Evolutionary conservation across 1,140 invertebrate genomes (phyloP).

Genomic region (Penaeus japonicus): DNA sequence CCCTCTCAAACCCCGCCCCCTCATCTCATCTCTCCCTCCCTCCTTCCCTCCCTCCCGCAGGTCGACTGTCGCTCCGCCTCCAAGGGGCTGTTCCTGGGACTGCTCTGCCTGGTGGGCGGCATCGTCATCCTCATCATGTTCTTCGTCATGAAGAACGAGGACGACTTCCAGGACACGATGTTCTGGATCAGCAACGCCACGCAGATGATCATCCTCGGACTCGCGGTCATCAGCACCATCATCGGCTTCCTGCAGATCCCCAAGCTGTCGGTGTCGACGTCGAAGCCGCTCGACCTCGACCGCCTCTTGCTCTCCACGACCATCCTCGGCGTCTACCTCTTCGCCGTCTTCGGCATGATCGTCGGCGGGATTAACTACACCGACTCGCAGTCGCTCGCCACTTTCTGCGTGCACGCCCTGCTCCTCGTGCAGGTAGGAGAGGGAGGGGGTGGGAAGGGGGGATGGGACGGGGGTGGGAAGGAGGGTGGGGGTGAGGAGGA

Average conservation of each 20-base stretch:
- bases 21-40: not conserved
- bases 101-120: slow-evolving; percentile 71
- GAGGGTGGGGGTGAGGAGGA: too few species aligned
- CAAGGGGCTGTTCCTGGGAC: slow-evolving; percentile 72
- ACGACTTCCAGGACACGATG: slow-evolving; percentile 67
- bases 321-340: slow-evolving; percentile 70
- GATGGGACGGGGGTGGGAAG: too few species aligned
- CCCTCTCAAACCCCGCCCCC: too few species aligned
- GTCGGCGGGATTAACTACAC: slow-evolving; percentile 62
- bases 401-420: slow-evolving; percentile 66
- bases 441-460: slow-evolving; percentile 52
- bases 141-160: slow-evolving; percentile 71
- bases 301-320: slow-evolving; percentile 67
- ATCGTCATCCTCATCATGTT: slow-evolving; percentile 74
- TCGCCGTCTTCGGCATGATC: slow-evolving; percentile 70
- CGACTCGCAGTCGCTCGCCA: slow-evolving; percentile 64
- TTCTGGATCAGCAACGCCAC: slow-evolving; percentile 63
- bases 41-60: slow-evolving; percentile 53
- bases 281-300: slow-evolving; percentile 66
- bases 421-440: slow-evolving; percentile 68
- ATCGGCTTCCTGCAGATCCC: slow-evolving; percentile 63
- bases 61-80: slow-evolving; percentile 70
- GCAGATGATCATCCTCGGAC: slow-evolving; percentile 63
- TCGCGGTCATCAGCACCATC: slow-evolving; percentile 65
- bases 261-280: slow-evolving; percentile 65